These are phyloP conservation scores for Osmoderma eremita DNA, from an alignment of 2,888 invertebrate genomes.

Conservation along the genomic window DNA sequence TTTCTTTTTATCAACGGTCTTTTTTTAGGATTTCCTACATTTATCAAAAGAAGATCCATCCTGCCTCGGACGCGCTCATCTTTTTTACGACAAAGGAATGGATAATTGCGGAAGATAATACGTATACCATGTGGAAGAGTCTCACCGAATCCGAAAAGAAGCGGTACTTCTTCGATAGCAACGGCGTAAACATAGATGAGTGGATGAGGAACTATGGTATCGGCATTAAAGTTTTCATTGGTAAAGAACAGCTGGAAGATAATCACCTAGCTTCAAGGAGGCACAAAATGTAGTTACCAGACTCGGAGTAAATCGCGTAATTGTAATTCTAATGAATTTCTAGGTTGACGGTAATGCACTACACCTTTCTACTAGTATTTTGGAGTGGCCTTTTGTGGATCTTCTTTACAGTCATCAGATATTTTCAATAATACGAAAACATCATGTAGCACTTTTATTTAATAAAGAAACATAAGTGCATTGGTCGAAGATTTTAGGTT, in stretches of 20 bases:
- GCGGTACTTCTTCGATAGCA: background rate
- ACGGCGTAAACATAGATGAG: background rate
- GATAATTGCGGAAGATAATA: conserved; percentile 11
- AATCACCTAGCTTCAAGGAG: background rate
- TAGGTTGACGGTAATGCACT: background rate
- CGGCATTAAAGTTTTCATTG: conserved; percentile 3
- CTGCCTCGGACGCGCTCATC: background rate
- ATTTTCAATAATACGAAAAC: no score
- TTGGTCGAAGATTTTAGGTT: no score
- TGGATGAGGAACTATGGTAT: background rate
- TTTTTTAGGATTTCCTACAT: conserved; percentile 9
- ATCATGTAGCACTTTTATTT: no score
- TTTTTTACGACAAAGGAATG: background rate
- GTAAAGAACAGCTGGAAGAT: conserved; percentile 4
- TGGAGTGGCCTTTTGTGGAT: background rate
- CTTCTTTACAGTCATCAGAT: background rate
- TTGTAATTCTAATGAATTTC: background rate
- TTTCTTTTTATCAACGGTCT: background rate
- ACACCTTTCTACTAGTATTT: background rate
- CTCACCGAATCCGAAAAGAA: background rate
- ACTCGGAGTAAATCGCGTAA: background rate
- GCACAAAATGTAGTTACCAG: conserved; percentile 2
- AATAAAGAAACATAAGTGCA: no score
- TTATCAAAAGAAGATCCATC: conserved; percentile 3
- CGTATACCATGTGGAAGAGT: background rate